Conservation (phyloP, 2,888 invertebrate genomes). For the Erynnis tages region DNA sequence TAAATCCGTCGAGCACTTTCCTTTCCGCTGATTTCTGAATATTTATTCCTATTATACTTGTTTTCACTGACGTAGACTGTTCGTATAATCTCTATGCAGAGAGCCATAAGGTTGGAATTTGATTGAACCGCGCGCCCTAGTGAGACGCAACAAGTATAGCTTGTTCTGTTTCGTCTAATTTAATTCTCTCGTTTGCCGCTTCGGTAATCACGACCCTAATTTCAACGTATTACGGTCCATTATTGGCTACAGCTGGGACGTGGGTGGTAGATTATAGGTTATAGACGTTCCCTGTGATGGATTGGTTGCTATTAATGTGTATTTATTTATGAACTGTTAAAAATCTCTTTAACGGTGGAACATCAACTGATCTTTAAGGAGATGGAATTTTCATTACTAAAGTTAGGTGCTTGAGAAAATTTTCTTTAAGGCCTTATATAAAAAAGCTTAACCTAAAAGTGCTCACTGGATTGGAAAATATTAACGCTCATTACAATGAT, state of each 20-base stretch:
- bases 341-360: background rate
- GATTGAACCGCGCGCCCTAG: slow-evolving; percentile 7
- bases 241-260: background rate
- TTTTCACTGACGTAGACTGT: background rate
- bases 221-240: slow-evolving; percentile 5
- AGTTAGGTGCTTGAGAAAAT: too few relatives aligned
- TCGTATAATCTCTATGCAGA: background rate
- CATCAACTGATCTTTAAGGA: background rate
- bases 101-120: slow-evolving; percentile 1
- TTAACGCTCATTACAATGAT: too few relatives aligned
- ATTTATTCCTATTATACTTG: slow-evolving; percentile 16
- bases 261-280: background rate
- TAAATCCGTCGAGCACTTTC: slow-evolving; percentile 21
- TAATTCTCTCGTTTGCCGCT: slow-evolving; percentile 14
- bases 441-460: too few relatives aligned
- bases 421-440: too few relatives aligned
- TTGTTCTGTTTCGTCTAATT: slow-evolving; percentile 23
- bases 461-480: too few relatives aligned
- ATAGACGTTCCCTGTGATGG: slow-evolving; percentile 4
- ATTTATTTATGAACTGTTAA: slow-evolving; percentile 3
- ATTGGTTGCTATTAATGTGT: slow-evolving; percentile 6
- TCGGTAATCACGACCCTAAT: slow-evolving; percentile 13
- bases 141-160: slow-evolving; percentile 19
- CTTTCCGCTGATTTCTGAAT: slow-evolving; percentile 20
- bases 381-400: too few relatives aligned